phyloP scores from a whole-genome alignment of 2,888 invertebrate genomes.

The Theretra japonica region DNA sequence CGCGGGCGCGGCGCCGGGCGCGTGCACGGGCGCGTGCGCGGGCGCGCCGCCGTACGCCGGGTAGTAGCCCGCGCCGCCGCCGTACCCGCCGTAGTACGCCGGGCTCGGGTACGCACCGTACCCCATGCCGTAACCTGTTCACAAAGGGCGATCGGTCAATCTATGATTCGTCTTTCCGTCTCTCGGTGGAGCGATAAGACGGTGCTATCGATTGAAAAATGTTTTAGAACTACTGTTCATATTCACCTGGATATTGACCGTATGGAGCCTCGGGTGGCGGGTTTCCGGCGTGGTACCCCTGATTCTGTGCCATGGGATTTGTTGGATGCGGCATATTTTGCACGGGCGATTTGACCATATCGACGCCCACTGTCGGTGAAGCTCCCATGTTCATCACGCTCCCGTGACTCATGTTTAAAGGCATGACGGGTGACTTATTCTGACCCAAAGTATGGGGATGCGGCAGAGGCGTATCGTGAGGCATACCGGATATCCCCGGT shows the following conservation, averaged over 20 bases:
- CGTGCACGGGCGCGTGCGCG: constrained; percentile 53
- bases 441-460: constrained; percentile 43
- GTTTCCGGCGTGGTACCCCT: constrained; percentile 57
- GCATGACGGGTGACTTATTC: constrained; percentile 42
- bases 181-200: too few relatives aligned
- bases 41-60: constrained; percentile 69
- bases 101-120: constrained; percentile 76
- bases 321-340: constrained; percentile 42
- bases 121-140: constrained; percentile 73
- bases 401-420: constrained; percentile 57
- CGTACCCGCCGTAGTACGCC: constrained; percentile 84
- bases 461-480: constrained; percentile 47
- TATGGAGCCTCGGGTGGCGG: constrained; percentile 68
- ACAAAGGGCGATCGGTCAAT: constrained; percentile 10
- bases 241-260: constrained; percentile 75
- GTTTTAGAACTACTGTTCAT: background rate
- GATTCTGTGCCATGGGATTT: constrained; percentile 52
- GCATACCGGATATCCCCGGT: constrained; percentile 41
- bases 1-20: constrained; percentile 54
- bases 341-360: constrained; percentile 47
- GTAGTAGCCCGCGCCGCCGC: constrained; percentile 76
- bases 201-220: background rate
- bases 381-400: constrained; percentile 59
- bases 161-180: background rate
- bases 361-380: constrained; percentile 47